Base-by-base conservation (phyloP, 2,797 vertebrate species). In the Nyctalus aviator region DNA sequence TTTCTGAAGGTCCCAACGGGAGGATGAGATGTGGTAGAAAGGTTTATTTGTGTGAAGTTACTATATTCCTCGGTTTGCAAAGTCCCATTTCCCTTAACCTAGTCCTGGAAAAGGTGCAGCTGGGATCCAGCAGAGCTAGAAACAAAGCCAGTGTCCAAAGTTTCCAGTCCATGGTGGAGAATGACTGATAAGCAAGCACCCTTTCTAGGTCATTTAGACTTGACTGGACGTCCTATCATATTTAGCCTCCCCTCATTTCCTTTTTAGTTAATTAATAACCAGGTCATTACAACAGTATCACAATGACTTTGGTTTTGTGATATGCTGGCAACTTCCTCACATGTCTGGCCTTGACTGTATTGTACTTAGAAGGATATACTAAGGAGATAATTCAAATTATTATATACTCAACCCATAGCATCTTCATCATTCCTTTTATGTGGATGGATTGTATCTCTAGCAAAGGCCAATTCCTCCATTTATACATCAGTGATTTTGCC, bases 231-330 rank as follows among this genome's bases (percentile, higher is more conserved):
- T 30, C 27, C 59, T 62, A 62, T 62, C 13, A 64, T 64, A 64
- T n/a, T 64, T 64, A n/a, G 62, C 30, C 62, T 62, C 59, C 27
- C 13, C 62, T 64, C 14, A n/a, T 6, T 64, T 64, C 62, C 62
- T 64, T n/a, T 64, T n/a, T n/a, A n/a, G 30, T 64, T 64, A 64
- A 64, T 64, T 64, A 17, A n/a, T 64, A 64, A n/a, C 30, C 30
- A n/a, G 13, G 62, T 64, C 14, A 64, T 64, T 64, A 64, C 14
- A 64, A 8, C 4, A n/a, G 13, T 64, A 64, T 64, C 62, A 64
- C 30, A n/a, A 10, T 68, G 12, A 73, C 71, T 77, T 90, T 41
- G n/a, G 20, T 93, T 92, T 93, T 93, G 20, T 93, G 68, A 83
- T 68, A 18, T 72, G 57, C 48, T 57, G 50, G 48, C 27, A 64